Base-by-base conservation (phyloP, 2,113 vertebrate species). In the Labrus mixtus region DNA sequence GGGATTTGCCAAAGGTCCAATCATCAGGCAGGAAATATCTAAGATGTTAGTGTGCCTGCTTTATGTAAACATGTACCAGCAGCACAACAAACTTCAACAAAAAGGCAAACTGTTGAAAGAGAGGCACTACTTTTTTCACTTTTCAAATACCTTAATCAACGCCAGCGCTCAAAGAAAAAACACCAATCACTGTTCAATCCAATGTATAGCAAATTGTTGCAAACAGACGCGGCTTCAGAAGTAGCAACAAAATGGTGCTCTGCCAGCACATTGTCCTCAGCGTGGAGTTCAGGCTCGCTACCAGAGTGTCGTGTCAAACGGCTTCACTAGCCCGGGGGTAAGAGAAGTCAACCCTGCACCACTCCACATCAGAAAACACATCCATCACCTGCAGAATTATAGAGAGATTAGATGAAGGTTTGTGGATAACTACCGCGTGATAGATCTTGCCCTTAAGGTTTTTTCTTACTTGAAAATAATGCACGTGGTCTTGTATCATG, bases 311-410 rank as follows among this genome's bases (percentile, higher is more conserved):
- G 23, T 76, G 80, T 84, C 74, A 84, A 89, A 83, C 59, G 63
- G 51, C 74, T 80, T 71, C 36, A 57, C 63, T 82, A 63, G 81
- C 89, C 82, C 46, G 66, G 58, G 58, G 84, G 87, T 75, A 57
- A 90, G 62, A 75, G 68, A 84, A 68, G 75, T 83, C 53, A 68
- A 60, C 66, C 67, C 33, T 23, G 68, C 76, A 62, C 64, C 29
- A 25, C 23, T 65, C 29, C 64, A 62, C 71, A 57, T 8, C 60
- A 81, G 56, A 73, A 79, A 76, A 84, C 82, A 76, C 73, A 89
- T 90, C 78, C 68, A 77, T 92, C 90, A 93, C 68, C 36, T 73
- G 22, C 33, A 48, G 71, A 86, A 85, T 89, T 81, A 90, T 39
- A 74, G 68, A n/a, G 8, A 78, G 72, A 90, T 88, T 85, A 84